Evolutionary conservation across 2,888 invertebrate genomes (phyloP).

Genomic region (Xestia rhomboidea): DNA sequence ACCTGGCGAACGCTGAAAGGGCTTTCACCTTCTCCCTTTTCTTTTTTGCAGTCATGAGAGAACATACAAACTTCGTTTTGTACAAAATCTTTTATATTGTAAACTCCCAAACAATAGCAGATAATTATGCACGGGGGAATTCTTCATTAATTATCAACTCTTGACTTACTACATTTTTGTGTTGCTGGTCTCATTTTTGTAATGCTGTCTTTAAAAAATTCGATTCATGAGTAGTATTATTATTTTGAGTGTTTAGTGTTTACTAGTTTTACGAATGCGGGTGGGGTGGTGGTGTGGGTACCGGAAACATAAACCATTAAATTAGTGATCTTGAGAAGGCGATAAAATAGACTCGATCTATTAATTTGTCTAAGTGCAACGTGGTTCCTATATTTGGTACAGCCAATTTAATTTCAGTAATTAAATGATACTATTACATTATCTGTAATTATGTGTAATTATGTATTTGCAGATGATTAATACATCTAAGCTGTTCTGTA

Average conservation of each 20-base stretch:
- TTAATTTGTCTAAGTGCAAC: not conserved
- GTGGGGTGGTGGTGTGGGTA: too few species aligned
- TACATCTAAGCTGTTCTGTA: not conserved
- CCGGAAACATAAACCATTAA: not conserved
- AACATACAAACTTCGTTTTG: too few species aligned
- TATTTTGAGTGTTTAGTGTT: too few species aligned
- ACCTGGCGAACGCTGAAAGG: constrained; percentile 32
- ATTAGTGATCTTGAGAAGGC: not conserved
- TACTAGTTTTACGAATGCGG: too few species aligned
- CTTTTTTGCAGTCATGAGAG: too few species aligned
- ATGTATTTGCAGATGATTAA: not conserved
- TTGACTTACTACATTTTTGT: too few species aligned
- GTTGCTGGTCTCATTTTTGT: too few species aligned
- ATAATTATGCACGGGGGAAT: too few species aligned
- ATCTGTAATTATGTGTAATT: not conserved
- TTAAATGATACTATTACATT: not conserved
- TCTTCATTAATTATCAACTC: accelerated
- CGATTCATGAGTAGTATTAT: too few species aligned
- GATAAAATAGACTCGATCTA: not conserved
- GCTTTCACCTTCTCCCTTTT: too few species aligned
- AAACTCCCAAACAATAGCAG: too few species aligned
- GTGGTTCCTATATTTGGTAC: not conserved
- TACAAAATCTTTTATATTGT: accelerated
- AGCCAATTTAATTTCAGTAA: not conserved
- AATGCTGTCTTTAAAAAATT: too few species aligned